phyloP scores from a whole-genome alignment of 1,140 invertebrate genomes.

The Ectropis grisescens region DNA sequence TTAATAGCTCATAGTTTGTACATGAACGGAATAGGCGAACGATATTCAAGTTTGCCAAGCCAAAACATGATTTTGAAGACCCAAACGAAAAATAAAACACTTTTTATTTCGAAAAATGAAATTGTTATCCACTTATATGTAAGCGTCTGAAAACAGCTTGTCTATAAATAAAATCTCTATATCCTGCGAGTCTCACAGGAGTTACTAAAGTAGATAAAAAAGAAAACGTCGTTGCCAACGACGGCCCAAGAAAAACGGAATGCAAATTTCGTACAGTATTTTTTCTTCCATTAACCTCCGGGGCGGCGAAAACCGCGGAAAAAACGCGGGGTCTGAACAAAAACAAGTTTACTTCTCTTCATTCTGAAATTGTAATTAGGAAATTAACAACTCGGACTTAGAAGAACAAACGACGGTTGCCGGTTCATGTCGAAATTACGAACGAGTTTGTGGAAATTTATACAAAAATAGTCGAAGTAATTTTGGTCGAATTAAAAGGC shows the following conservation, averaged over 20 bases:
- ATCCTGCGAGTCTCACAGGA: conserved; percentile 47
- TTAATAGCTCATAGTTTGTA: no score
- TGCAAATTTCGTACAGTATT: conserved; percentile 68
- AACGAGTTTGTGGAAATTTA: conserved; percentile 25
- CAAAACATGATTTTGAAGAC: no score
- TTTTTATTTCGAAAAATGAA: no score
- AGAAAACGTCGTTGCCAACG: conserved; percentile 41
- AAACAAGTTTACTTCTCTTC: conserved; percentile 53
- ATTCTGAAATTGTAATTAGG: conserved; percentile 62
- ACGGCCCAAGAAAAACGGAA: conserved; percentile 63
- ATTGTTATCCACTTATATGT: no score
- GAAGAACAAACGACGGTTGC: conserved; percentile 46
- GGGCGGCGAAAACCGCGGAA: conserved; percentile 24
- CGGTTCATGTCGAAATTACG: conserved; percentile 36
- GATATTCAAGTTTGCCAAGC: no score
- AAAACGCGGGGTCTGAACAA: conserved; percentile 37
- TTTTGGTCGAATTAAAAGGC: no score
- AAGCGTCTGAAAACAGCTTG: conserved; percentile 13
- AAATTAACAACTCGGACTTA: conserved; percentile 58
- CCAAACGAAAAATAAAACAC: no score
- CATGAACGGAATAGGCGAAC: no score
- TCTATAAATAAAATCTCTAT: conserved; percentile 40
- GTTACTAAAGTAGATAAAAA: conserved; percentile 54
- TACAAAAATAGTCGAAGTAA: no score
- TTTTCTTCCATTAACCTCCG: conserved; percentile 64